Percentiles rank a stretch among this genome's conserved stretches.
These are phyloP conservation scores for Carapus acus DNA, from an alignment of 2,797 vertebrate genomes.

Conservation along the genomic window DNA sequence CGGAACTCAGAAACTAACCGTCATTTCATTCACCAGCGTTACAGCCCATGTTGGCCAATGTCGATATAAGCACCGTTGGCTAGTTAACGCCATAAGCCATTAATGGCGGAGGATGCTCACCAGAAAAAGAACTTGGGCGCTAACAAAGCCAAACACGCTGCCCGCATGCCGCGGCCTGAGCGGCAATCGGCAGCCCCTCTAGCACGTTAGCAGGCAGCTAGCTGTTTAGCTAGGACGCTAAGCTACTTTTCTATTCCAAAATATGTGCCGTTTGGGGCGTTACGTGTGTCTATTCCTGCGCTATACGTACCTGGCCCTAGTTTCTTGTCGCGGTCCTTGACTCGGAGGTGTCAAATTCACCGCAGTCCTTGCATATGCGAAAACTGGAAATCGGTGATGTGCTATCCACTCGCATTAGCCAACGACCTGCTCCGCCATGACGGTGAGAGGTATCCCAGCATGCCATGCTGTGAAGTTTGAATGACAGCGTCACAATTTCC, in stretches of 20 bases:
- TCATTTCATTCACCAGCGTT: slow-evolving; percentile 12
- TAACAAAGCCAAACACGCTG: background rate
- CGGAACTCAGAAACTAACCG: slow-evolving; percentile 3
- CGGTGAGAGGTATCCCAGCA: slow-evolving; percentile 57
- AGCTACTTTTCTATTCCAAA: slow-evolving; percentile 8
- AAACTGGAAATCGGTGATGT: slow-evolving; percentile 40
- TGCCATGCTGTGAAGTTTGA: slow-evolving; percentile 61
- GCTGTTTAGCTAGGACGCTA: slow-evolving; percentile 19
- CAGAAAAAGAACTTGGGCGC: rapidly evolving
- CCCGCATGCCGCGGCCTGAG: slow-evolving; percentile 43
- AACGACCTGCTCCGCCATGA: slow-evolving; percentile 64
- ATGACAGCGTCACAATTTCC: slow-evolving; percentile 61
- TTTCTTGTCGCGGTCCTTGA: background rate
- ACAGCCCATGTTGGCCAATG: background rate
- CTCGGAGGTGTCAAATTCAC: background rate
- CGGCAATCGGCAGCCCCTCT: slow-evolving; percentile 13
- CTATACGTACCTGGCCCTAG: slow-evolving; percentile 36
- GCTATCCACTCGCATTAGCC: slow-evolving; percentile 54
- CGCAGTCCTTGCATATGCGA: slow-evolving; percentile 5
- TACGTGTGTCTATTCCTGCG: rapidly evolving
- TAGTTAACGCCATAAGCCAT: background rate
- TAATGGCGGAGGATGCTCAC: background rate
- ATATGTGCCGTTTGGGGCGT: background rate
- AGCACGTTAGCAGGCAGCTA: slow-evolving; percentile 40
- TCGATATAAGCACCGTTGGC: rapidly evolving